Conservation (phyloP, 1,140 invertebrate genomes). For the Leptoteleia sp. region DNA sequence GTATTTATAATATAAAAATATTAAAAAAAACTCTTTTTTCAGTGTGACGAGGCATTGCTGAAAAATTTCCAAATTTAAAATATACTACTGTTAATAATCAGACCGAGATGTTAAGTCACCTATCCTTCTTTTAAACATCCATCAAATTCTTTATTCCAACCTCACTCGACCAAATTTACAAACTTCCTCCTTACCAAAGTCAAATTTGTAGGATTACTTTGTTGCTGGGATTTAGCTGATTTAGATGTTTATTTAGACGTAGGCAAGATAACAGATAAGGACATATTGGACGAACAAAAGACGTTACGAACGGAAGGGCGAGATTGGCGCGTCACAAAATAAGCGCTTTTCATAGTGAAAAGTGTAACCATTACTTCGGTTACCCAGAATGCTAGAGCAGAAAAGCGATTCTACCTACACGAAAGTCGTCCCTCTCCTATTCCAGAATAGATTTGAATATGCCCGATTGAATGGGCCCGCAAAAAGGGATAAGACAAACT, state of each 20-base stretch:
- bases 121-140: no score
- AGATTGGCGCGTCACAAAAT: slow-evolving; percentile 12
- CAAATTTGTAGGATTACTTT: background rate
- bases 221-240: no score
- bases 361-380: slow-evolving; percentile 14
- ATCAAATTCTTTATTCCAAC: no score
- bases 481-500: slow-evolving; percentile 43
- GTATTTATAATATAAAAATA: no score
- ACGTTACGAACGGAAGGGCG: slow-evolving; percentile 12
- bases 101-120: no score
- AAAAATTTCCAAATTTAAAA: no score
- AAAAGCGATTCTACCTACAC: slow-evolving; percentile 37
- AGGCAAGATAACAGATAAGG: background rate
- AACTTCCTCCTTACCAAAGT: no score
- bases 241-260: slow-evolving; percentile 3
- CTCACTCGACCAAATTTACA: no score
- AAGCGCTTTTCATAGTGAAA: slow-evolving; percentile 20
- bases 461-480: slow-evolving; percentile 39
- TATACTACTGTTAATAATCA: no score
- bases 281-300: slow-evolving; percentile 1
- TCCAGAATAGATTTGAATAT: slow-evolving; percentile 58
- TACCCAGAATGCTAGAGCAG: slow-evolving; percentile 7
- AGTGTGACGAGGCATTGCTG: no score
- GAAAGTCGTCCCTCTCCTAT: slow-evolving; percentile 40
- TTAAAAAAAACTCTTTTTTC: no score